phyloP scores from a whole-genome alignment of 2,797 vertebrate species.

The Sebastes trivittatus region DNA sequence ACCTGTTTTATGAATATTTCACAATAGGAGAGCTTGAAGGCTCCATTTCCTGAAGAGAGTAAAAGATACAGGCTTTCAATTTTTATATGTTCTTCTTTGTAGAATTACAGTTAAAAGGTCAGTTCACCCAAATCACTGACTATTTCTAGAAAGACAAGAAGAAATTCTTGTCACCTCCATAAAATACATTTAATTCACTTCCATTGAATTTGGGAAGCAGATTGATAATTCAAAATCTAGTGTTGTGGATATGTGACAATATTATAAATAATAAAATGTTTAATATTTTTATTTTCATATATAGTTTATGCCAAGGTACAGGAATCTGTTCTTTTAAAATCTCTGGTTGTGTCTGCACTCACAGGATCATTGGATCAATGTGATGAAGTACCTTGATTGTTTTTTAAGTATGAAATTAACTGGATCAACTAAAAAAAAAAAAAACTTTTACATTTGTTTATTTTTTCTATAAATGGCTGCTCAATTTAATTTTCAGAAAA shows the following conservation, averaged over 20 bases:
- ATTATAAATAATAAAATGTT: neutral
- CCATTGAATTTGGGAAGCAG: neutral
- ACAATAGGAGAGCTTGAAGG: neutral
- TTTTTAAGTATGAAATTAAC: neutral
- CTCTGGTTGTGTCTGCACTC: neutral
- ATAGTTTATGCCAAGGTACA: too few species aligned
- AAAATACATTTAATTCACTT: neutral
- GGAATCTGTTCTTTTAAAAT: neutral
- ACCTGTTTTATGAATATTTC: neutral
- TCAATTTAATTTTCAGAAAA: neutral
- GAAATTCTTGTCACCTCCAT: neutral
- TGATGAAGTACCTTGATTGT: neutral
- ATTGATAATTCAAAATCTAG: neutral
- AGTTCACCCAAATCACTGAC: neutral
- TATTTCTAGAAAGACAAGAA: neutral
- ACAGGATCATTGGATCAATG: neutral
- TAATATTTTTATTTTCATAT: too few species aligned
- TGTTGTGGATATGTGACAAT: neutral
- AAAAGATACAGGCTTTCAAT: neutral
- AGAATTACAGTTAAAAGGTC: neutral
- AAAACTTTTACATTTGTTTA: neutral
- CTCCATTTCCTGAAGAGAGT: neutral
- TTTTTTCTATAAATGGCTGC: neutral
- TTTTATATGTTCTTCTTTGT: neutral
- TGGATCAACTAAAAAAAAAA: neutral